Evolutionary conservation across 1,140 invertebrate species (phyloP).

Genomic region (Drosophila funebris): DNA sequence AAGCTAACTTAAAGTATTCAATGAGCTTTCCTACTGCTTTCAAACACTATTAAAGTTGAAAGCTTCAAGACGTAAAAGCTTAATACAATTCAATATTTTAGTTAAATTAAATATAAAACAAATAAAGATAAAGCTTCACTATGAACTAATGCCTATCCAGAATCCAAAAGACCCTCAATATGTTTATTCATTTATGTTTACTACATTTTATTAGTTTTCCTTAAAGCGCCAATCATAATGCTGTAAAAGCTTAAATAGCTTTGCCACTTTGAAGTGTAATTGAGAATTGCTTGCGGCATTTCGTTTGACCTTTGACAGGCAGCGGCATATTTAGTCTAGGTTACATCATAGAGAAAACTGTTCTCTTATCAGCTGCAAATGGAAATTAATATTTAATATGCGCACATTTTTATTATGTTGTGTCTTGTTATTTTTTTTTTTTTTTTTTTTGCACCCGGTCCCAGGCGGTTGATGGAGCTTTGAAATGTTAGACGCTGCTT

Average conservation of each 20-base stretch:
- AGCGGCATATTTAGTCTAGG: conserved; percentile 10
- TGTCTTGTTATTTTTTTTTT: too few species aligned
- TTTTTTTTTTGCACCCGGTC: conserved; percentile 27
- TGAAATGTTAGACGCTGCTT: conserved; percentile 79
- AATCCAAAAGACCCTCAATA: too few species aligned
- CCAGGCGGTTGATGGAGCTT: conserved; percentile 37
- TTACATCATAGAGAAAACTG: conserved; percentile 27
- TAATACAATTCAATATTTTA: too few species aligned
- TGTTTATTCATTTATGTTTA: too few species aligned
- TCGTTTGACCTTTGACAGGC: conserved; percentile 31
- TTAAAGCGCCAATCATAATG: neutral
- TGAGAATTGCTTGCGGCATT: neutral
- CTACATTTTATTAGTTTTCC: neutral
- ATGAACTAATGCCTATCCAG: too few species aligned
- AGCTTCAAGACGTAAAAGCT: too few species aligned
- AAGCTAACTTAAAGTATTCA: too few species aligned
- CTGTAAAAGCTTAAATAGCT: neutral
- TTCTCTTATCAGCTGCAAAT: conserved; percentile 74
- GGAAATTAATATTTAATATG: conserved; percentile 80
- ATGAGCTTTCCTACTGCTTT: too few species aligned
- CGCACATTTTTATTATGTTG: conserved; percentile 66
- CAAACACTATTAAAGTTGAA: too few species aligned
- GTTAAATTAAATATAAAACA: too few species aligned
- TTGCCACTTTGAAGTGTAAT: conserved; percentile 2
- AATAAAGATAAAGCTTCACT: too few species aligned